Evolutionary conservation across 2,888 invertebrate species (phyloP), one percentile per base, ranked within the genome.

Genomic region (Deladenus siricidicola): DNA sequence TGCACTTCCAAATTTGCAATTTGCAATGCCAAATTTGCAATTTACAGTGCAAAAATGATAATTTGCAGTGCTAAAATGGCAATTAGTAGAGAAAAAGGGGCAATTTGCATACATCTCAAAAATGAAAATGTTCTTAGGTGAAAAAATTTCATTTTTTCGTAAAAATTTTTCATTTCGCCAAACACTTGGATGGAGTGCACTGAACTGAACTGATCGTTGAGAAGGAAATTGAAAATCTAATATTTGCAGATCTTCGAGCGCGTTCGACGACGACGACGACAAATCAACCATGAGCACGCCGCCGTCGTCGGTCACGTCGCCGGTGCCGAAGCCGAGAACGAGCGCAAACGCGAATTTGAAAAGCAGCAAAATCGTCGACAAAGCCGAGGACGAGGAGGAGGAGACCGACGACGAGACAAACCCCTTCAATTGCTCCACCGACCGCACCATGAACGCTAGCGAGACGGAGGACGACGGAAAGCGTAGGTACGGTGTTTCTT

Each of bases 291-390:
- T 21, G 10, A 47, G 23, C n/a, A 23, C 19, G 47, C 23, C n/a
- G n/a, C n/a, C 47, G 8, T 47, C 47, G 19, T 10, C 47, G 10
- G n/a, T 23, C 10, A 10, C 47, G n/a, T 47, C 47, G 6, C 47
- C 47, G n/a, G 10, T 23, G n/a, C n/a, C n/a, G 47, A 47, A n/a
- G n/a, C n/a, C n/a, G n/a, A 8, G 47, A n/a, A 23, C 47, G 47
- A 47, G n/a, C n/a, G n/a, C n/a, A n/a, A n/a, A n/a, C 89, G 8
- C 89, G 92, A 81, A 94, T 93, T 72, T 87, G 86, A 78, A 87
- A 96, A 0, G 94, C 94, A 83, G 96, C 89, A 0, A 90, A 89
- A n/a, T n/a, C n/a, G n/a, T n/a, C n/a, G n/a, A n/a, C n/a, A n/a
- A n/a, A n/a, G n/a, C n/a, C n/a, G 82, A 92, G 94, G 17, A 93